Percentiles rank a stretch among this genome's conserved stretches.
Evolutionary conservation across 2,888 invertebrate genomes (phyloP).

Genomic region (Tillus elongatus): DNA sequence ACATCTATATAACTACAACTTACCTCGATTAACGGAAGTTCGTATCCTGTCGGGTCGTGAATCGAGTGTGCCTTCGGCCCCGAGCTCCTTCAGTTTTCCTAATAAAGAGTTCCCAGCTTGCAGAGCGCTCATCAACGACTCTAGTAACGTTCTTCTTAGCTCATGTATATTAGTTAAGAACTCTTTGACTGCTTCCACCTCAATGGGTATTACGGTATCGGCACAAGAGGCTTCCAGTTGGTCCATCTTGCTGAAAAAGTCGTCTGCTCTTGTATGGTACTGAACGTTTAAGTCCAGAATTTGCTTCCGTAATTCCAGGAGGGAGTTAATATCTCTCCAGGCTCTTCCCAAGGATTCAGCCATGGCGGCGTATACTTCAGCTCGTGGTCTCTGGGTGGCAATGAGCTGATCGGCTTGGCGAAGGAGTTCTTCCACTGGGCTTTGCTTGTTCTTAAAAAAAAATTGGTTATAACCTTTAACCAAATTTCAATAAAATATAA

Average conservation of each 20-base stretch:
- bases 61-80: constrained; percentile 64
- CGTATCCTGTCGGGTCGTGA: constrained; percentile 55
- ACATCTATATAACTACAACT: too few species aligned
- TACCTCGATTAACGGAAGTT: constrained; percentile 43
- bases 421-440: constrained; percentile 78
- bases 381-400: constrained; percentile 63
- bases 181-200: constrained; percentile 61
- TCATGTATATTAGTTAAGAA: constrained; percentile 64
- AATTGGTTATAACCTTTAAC: constrained; percentile 3
- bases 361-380: constrained; percentile 82
- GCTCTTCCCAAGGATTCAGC: constrained; percentile 65
- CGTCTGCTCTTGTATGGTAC: constrained; percentile 63
- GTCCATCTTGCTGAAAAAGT: constrained; percentile 60
- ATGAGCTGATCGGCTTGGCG: constrained; percentile 79
- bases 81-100: constrained; percentile 63
- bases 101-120: constrained; percentile 70
- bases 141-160: constrained; percentile 60
- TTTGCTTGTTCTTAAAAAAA: constrained; percentile 65
- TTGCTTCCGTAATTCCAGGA: constrained; percentile 66
- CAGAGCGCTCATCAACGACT: constrained; percentile 68
- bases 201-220: constrained; percentile 57
- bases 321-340: constrained; percentile 75
- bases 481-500: too few species aligned
- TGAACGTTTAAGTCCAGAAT: constrained; percentile 69
- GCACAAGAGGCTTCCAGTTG: constrained; percentile 60